Conservation (phyloP, 2,113 vertebrate species). For the Notarius lentiginosus region DNA sequence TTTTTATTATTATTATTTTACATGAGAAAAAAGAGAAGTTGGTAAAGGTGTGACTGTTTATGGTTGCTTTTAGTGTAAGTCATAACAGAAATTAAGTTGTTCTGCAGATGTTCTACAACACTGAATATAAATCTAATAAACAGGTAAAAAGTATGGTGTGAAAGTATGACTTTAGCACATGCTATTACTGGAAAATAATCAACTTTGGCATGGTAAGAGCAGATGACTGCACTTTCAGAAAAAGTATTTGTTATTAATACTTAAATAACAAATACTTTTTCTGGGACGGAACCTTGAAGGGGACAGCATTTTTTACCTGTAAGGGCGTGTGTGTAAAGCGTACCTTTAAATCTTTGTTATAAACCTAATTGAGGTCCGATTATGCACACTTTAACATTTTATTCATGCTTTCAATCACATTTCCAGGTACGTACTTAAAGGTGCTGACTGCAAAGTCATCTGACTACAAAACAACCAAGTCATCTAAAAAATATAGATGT, state of each 20-base stretch:
- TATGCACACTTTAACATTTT: not conserved
- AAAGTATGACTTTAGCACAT: not conserved
- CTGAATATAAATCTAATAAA: not conserved
- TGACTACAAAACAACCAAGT: too few species aligned
- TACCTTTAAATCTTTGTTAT: not conserved
- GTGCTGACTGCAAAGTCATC: too few species aligned
- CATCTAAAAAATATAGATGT: too few species aligned
- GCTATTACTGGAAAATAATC: not conserved
- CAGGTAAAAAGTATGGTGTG: not conserved
- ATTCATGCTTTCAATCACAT: not conserved
- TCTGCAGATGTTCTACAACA: not conserved
- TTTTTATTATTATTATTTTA: not conserved
- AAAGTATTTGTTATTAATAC: too few species aligned
- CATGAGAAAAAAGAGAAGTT: not conserved
- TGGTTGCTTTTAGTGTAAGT: not conserved
- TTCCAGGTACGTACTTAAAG: not conserved
- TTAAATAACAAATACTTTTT: too few species aligned
- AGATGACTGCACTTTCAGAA: not conserved
- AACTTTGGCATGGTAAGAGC: not conserved
- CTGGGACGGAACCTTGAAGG: too few species aligned
- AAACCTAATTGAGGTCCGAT: not conserved
- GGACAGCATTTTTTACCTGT: too few species aligned
- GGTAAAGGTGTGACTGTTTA: not conserved
- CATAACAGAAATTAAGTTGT: not conserved
- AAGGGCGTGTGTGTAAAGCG: not conserved